Evolutionary conservation across 2,113 vertebrate species (phyloP).

Genomic region (Campylorhamphus procurvoides): DNA sequence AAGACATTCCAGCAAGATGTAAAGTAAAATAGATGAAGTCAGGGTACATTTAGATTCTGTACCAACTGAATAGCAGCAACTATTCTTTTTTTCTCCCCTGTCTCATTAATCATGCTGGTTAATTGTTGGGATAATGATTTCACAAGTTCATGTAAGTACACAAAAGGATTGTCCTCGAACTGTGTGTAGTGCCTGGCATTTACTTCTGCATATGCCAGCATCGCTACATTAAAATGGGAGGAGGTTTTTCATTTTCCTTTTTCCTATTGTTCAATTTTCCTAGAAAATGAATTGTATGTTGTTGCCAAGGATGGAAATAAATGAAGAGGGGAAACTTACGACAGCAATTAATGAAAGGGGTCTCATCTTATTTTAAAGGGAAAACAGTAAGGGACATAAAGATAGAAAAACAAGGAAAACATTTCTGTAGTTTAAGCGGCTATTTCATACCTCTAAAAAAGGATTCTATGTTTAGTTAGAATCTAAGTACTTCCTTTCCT

Average conservation of each 20-base stretch:
- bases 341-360: not conserved
- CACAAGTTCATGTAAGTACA: slow-evolving; percentile 32
- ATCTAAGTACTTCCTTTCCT: not conserved
- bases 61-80: not conserved
- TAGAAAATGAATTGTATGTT: slow-evolving; percentile 7
- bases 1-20: not conserved
- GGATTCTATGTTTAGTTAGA: not conserved
- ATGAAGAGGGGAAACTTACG: slow-evolving; percentile 11
- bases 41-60: not conserved
- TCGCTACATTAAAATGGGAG: slow-evolving; percentile 21
- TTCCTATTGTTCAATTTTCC: not conserved
- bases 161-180: slow-evolving; percentile 37
- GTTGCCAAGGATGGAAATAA: slow-evolving; percentile 47
- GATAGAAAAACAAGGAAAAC: not conserved
- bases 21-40: slow-evolving; percentile 17
- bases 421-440: not conserved
- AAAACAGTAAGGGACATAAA: not conserved
- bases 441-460: not conserved
- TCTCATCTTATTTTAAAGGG: not conserved
- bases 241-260: slow-evolving; percentile 17
- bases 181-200: not conserved
- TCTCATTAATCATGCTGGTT: slow-evolving; percentile 49
- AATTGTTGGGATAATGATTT: slow-evolving; percentile 59
- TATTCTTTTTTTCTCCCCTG: not conserved
- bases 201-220: not conserved